Conservation (phyloP, 1,140 invertebrate genomes). For the Drosophila ercepeae region DNA sequence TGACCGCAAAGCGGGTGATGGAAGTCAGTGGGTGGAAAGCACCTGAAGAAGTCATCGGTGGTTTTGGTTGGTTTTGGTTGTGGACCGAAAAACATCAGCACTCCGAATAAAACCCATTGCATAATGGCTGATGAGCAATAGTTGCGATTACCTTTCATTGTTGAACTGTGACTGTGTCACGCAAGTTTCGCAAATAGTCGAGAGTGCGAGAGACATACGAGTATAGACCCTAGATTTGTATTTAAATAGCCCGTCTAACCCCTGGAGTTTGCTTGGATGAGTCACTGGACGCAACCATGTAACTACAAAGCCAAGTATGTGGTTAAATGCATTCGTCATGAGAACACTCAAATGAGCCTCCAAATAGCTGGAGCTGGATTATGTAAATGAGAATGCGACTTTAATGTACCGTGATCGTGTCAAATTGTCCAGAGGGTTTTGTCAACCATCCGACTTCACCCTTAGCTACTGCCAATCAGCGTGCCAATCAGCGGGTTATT, state of each 20-base stretch:
- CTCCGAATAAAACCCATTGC: slow-evolving; percentile 34
- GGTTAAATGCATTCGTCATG: slow-evolving; percentile 55
- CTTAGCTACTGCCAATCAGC: slow-evolving; percentile 7
- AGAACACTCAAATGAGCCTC: slow-evolving; percentile 18
- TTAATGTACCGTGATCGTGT: slow-evolving; percentile 12
- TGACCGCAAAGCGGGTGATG: slow-evolving; percentile 24
- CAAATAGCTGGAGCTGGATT: background rate
- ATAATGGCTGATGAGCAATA: slow-evolving; percentile 67
- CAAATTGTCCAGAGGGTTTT: slow-evolving; percentile 4
- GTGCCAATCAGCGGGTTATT: slow-evolving; percentile 13
- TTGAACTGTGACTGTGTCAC: slow-evolving; percentile 62
- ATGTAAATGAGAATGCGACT: slow-evolving; percentile 9
- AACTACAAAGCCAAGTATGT: slow-evolving; percentile 25
- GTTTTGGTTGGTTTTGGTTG: too few species aligned
- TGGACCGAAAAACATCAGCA: too few species aligned
- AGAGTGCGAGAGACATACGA: too few species aligned
- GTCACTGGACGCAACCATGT: slow-evolving; percentile 25
- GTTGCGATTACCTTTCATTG: slow-evolving; percentile 66
- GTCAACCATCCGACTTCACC: slow-evolving; percentile 1
- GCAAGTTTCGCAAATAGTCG: slow-evolving; percentile 40
- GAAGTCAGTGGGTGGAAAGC: slow-evolving; percentile 15
- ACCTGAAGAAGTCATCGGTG: slow-evolving; percentile 32
- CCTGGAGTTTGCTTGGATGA: slow-evolving; percentile 2
- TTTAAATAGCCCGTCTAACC: slow-evolving; percentile 17
- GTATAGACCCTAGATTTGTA: background rate